phyloP scores from a whole-genome alignment of 64 coral and sea anemone species.

The Porites lutea region DNA sequence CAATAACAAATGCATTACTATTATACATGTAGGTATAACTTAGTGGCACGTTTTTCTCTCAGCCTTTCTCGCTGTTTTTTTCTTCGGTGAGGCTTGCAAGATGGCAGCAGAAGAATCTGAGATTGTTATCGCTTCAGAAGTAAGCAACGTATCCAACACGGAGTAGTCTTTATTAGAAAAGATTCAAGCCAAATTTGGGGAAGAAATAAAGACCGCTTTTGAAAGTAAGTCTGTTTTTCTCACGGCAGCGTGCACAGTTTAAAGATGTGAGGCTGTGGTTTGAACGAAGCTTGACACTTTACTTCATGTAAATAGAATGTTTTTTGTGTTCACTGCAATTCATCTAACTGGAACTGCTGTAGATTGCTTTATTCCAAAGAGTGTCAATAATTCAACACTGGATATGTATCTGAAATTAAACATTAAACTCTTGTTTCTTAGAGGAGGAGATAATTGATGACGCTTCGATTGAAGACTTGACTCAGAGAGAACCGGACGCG shows the following conservation, averaged over 20 bases:
- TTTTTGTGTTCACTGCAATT: no score
- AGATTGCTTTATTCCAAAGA: no score
- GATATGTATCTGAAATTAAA: no score
- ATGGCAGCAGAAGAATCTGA: neutral
- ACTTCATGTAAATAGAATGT: no score
- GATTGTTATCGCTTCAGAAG: neutral
- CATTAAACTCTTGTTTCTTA: slow-evolving; percentile 5
- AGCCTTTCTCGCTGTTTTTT: neutral
- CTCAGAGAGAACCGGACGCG: slow-evolving; percentile 20
- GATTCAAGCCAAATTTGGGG: slow-evolving; percentile 12
- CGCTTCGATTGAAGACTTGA: neutral
- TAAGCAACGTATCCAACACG: neutral
- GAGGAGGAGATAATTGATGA: neutral
- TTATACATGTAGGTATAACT: slow-evolving; percentile 10
- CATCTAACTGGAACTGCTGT: no score
- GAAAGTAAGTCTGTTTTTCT: slow-evolving; percentile 38
- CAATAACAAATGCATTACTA: slow-evolving; percentile 54
- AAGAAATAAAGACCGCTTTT: slow-evolving; percentile 19
- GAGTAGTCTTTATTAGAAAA: slow-evolving; percentile 18
- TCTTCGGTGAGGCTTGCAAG: neutral
- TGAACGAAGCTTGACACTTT: no score
- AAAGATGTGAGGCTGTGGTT: no score
- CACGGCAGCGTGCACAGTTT: no score
- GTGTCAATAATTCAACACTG: neutral
- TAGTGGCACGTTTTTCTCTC: neutral